These are phyloP conservation scores for Scomber japonicus DNA, from an alignment of 2,113 vertebrate species.

Conservation along the genomic window DNA sequence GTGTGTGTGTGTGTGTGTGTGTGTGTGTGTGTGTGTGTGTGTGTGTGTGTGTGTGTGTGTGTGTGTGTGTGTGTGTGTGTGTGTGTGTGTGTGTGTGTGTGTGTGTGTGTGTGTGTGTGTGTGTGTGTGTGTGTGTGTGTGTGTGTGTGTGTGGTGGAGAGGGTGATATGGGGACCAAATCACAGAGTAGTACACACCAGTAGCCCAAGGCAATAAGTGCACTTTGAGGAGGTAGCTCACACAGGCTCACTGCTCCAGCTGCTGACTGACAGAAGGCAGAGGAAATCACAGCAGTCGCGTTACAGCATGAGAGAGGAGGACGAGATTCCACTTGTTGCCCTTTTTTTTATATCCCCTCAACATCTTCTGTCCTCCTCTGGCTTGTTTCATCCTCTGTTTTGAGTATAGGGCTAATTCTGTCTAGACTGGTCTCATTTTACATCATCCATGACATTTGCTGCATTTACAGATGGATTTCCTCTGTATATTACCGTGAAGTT, in stretches of 20 bases:
- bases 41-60: constrained; percentile 6
- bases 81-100: constrained; percentile 5
- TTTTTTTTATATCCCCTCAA: constrained; percentile 14
- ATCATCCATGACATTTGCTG: constrained; percentile 32
- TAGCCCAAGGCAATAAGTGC: constrained; percentile 63
- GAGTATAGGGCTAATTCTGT: constrained; percentile 21
- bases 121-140: constrained; percentile 11
- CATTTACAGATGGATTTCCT: constrained; percentile 26
- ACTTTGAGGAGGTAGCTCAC: constrained; percentile 62
- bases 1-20: constrained; percentile 6
- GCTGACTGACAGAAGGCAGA: constrained; percentile 50
- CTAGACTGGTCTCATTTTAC: constrained; percentile 31
- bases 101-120: constrained; percentile 17
- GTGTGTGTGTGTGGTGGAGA: background rate
- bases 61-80: constrained; percentile 14
- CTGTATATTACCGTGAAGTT: constrained; percentile 27
- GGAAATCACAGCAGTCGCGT: constrained; percentile 21
- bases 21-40: background rate
- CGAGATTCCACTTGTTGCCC: constrained; percentile 10
- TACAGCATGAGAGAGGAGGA: constrained; percentile 29
- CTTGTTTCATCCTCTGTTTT: constrained; percentile 19
- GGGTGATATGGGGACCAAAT: constrained; percentile 54
- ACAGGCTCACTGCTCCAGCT: constrained; percentile 47
- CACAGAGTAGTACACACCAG: constrained; percentile 63
- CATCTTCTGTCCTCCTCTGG: constrained; percentile 20